Conservation (phyloP, 2,113 vertebrate species). For the Petaurus breviceps region DNA sequence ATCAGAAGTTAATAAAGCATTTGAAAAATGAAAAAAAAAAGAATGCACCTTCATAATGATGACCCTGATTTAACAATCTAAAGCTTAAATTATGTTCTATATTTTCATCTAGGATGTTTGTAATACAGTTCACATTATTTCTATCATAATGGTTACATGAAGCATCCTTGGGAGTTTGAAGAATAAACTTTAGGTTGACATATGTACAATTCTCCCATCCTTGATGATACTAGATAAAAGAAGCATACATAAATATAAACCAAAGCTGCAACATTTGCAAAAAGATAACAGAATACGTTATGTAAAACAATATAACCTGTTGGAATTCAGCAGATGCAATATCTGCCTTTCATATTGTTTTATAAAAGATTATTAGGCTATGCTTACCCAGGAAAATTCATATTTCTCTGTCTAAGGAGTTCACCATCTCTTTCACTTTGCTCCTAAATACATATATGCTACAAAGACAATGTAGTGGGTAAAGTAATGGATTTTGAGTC, state of each 20-base stretch:
- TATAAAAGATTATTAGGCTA: constrained; percentile 43
- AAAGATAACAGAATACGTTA: constrained; percentile 31
- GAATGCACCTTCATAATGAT: not conserved
- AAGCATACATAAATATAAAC: constrained; percentile 11
- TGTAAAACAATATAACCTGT: constrained; percentile 7
- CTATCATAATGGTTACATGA: not conserved
- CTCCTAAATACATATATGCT: constrained; percentile 44
- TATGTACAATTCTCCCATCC: constrained; percentile 23
- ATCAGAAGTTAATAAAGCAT: too few relatives aligned
- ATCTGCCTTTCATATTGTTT: constrained; percentile 54
- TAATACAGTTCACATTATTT: constrained; percentile 16
- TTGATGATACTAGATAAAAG: constrained; percentile 16
- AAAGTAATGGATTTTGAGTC: not conserved
- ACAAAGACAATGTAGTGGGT: not conserved
- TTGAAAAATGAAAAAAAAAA: too few relatives aligned
- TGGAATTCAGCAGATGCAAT: constrained; percentile 33
- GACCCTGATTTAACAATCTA: not conserved
- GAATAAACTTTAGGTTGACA: constrained; percentile 19
- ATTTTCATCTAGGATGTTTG: not conserved
- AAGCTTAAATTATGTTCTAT: constrained; percentile 2
- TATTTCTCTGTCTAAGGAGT: constrained; percentile 32
- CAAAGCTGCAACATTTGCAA: not conserved
- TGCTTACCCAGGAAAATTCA: constrained; percentile 49
- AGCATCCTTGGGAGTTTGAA: constrained; percentile 8
- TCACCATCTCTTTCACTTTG: constrained; percentile 34